Percentiles rank a stretch among this genome's conserved stretches.
Conservation (phyloP, 2,113 vertebrate genomes). For the Lamprologus speciosus region DNA sequence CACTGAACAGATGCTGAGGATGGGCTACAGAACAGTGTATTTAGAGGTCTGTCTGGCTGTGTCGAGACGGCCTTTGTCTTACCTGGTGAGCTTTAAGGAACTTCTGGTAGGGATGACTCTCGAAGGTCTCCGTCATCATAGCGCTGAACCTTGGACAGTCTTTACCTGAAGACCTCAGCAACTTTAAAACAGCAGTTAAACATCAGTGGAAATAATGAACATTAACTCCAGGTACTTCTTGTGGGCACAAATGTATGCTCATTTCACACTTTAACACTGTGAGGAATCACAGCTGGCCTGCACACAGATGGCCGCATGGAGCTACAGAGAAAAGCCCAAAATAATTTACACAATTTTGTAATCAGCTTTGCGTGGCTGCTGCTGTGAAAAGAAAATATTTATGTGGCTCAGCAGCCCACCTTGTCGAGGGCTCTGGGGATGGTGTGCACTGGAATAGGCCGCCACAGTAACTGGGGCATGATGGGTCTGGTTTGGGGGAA, state of each 20-base stretch:
- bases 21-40: not conserved
- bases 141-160: constrained; percentile 72
- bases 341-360: not conserved
- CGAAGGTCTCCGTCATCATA: constrained; percentile 72
- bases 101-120: constrained; percentile 64
- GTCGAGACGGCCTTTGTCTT: not conserved
- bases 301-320: not conserved
- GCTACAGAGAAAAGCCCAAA: not conserved
- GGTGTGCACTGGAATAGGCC: constrained; percentile 85
- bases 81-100: constrained; percentile 60
- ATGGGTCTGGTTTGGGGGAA: constrained; percentile 76
- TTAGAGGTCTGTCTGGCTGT: not conserved
- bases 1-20: not conserved
- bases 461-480: constrained; percentile 73
- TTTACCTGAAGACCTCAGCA: constrained; percentile 72
- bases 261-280: constrained; percentile 20
- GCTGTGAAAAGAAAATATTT: constrained; percentile 26
- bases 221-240: not conserved
- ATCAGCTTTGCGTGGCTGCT: not conserved
- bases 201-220: not conserved
- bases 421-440: constrained; percentile 70
- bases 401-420: constrained; percentile 57
- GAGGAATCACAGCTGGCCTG: not conserved
- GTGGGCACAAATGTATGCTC: not conserved
- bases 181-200: constrained; percentile 49